Conservation (phyloP, 2,113 vertebrate genomes). For the Barbus barbus region DNA sequence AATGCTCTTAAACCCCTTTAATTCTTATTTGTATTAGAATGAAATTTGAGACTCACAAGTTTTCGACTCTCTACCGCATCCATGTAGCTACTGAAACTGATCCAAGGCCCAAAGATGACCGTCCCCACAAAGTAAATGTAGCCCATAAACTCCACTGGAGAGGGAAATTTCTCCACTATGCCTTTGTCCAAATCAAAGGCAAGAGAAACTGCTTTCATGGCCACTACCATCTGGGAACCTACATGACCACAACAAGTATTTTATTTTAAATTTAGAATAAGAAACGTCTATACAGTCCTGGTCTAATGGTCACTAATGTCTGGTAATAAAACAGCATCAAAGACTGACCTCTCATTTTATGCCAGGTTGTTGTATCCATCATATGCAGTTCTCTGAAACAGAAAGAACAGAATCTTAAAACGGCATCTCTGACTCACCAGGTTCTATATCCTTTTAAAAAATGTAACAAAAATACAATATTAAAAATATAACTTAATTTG, state of each 20-base stretch:
- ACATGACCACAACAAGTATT: slow-evolving; percentile 6
- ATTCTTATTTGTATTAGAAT: neutral
- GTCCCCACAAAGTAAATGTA: slow-evolving; percentile 90
- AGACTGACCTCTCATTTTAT: slow-evolving; percentile 87
- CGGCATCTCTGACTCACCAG: neutral
- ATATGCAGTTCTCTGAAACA: slow-evolving; percentile 86
- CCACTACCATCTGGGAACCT: slow-evolving; percentile 94
- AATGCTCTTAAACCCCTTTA: neutral
- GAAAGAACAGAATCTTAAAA: slow-evolving; percentile 22
- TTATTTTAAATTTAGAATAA: neutral
- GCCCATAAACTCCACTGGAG: slow-evolving; percentile 85
- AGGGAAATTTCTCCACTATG: slow-evolving; percentile 76
- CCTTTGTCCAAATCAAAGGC: slow-evolving; percentile 89
- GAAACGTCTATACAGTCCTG: neutral
- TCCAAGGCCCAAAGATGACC: slow-evolving; percentile 89
- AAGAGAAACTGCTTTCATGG: slow-evolving; percentile 91
- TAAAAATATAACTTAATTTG: too few species aligned
- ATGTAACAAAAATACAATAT: too few species aligned
- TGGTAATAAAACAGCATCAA: neutral
- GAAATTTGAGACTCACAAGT: slow-evolving; percentile 73
- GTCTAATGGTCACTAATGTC: neutral
- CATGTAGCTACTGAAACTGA: slow-evolving; percentile 83
- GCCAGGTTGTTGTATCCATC: slow-evolving; percentile 87
- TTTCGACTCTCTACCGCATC: slow-evolving; percentile 76
- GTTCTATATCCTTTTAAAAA: too few species aligned